A percentile compares a stretch with the other conserved stretches of the same genome.
These are phyloP conservation scores for Taeniopygia guttata DNA, from an alignment of 2,797 vertebrate genomes.

Conservation along the genomic window DNA sequence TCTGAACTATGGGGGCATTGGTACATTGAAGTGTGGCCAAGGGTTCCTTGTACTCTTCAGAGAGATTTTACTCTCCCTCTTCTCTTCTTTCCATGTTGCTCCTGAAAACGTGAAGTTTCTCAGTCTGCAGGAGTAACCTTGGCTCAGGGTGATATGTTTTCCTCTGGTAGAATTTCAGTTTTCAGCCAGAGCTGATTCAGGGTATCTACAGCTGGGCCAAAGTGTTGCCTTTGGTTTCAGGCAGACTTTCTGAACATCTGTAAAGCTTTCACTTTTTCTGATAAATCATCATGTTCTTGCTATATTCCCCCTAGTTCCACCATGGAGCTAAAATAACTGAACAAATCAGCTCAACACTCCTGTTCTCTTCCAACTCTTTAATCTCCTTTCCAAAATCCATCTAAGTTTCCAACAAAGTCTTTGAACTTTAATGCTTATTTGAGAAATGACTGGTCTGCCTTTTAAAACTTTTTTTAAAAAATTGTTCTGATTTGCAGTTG, in stretches of 20 bases:
- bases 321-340: neutral
- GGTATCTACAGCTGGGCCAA: neutral
- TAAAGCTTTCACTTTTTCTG: neutral
- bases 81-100: neutral
- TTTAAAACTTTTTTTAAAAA: neutral
- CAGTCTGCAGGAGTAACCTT: neutral
- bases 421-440: conserved; percentile 12
- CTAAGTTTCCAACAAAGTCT: neutral
- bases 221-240: neutral
- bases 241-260: neutral
- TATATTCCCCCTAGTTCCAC: neutral
- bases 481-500: neutral
- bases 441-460: neutral
- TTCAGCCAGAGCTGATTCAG: neutral
- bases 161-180: neutral
- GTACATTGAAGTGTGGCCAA: neutral
- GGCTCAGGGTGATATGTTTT: neutral
- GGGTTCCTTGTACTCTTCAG: neutral
- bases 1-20: neutral
- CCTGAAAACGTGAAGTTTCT: neutral
- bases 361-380: neutral
- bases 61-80: neutral
- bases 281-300: neutral
- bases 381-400: neutral
- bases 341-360: neutral